Base-by-base conservation (phyloP, 2,113 vertebrate species). In the Apteryx mantelli region DNA sequence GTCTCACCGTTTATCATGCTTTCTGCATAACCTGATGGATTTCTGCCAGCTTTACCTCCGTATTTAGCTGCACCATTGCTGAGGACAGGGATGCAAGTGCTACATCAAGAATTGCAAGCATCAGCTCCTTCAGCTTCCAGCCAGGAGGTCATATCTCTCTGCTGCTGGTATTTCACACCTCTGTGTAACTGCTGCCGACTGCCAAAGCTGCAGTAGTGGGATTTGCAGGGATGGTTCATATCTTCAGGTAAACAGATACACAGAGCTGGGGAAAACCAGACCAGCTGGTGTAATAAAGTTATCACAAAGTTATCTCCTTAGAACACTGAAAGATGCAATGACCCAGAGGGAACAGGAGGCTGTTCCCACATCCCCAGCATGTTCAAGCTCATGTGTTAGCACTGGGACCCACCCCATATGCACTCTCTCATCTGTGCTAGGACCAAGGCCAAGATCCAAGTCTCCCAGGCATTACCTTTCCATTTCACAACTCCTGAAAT, bases 181-280 rank as follows among this genome's bases (percentile, higher is more conserved):
- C 38, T 14, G 4, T 22, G 4, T 30, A 26, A 11, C 52, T 7
- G 50, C 8, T 64, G 61, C 26, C 20, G 11, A 5, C 18, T 55
- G 92, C 66, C 48, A 34, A 38, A 26, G 63, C 5, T 55, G 66
- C 84, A 68, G 58, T 26, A 20, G 18, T 48, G 82, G 60, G 36
- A n/a, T 78, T 66, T 71, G 21, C 70, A 66, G 66, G 63, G 22
- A 17, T 2, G 18, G 14, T 36, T 83, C 3, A 0, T 25, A 9
- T 36, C 42, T 81, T 15, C 73, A 74, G 77, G 19, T 85, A 25
- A 82, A 53, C 16, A 84, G 58, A 61, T 26, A 69, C 38, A 74
- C 1, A 0, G 2, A 2, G 16, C 0, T 0, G 44, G 13, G 16
- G 36, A 32, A 70, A 71, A 34, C 3, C 52, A 73, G 86, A 48